A percentile compares a stretch with the other conserved stretches of the same genome.
These are phyloP conservation scores for Crypturellus undulatus DNA, from an alignment of 2,113 vertebrate genomes.

Conservation along the genomic window DNA sequence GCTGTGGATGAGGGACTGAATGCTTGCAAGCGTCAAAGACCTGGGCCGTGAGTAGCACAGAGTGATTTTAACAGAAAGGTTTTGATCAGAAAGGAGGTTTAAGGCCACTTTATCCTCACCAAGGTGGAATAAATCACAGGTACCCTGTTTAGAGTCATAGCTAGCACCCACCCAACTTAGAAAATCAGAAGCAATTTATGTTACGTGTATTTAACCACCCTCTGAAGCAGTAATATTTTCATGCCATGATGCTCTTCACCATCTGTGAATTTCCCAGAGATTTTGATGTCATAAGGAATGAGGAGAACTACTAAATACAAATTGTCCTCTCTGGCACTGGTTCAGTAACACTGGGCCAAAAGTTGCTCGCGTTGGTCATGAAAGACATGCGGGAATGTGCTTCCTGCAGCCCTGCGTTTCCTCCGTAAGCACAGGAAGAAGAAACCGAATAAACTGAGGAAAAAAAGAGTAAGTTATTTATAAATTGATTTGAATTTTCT, in stretches of 20 bases:
- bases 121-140: not conserved
- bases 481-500: not conserved
- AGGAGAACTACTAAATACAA: not conserved
- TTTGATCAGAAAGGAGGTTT: not conserved
- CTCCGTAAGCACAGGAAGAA: not conserved
- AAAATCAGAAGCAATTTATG: not conserved
- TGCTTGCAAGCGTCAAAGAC: not conserved
- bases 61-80: not conserved
- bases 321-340: not conserved
- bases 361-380: not conserved
- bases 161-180: accelerated
- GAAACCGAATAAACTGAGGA: not conserved
- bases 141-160: accelerated
- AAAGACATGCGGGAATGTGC: not conserved
- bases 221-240: not conserved
- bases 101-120: not conserved
- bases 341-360: accelerated
- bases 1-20: not conserved
- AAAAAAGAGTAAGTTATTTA: not conserved
- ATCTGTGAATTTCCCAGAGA: not conserved
- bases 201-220: accelerated
- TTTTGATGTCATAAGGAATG: not conserved
- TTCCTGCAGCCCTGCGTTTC: too few relatives aligned
- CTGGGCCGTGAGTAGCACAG: accelerated
- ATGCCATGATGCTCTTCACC: not conserved